Base-by-base conservation (phyloP, 2,797 vertebrate species). In the Gymnothorax javanicus region DNA sequence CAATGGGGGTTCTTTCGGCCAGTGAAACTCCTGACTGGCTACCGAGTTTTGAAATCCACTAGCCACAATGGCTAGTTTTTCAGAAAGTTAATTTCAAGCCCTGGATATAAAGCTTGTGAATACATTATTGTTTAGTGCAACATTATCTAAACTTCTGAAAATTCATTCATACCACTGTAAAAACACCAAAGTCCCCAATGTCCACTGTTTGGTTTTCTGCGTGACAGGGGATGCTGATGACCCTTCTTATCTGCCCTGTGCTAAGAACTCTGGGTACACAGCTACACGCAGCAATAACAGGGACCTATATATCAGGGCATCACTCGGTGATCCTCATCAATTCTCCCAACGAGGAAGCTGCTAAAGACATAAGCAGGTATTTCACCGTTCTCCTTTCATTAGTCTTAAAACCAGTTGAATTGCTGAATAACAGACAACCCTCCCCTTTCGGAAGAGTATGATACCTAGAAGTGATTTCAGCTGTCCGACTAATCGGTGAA, bases 281-380 rank as follows among this genome's bases (percentile, higher is more conserved):
- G 71, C 91, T 98, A 67, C 94, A 95, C 73, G 93, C 97, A 0
- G 89, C 92, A 1, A 0, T 97, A 83, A 97, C 96, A 0, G 96
- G 97, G 88, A 95, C 91, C 92, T 97, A 96, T 3, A 0, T 96
- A 12, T 92, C 97, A 0, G 96, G 97, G 15, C 94, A 95, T 3
- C 94, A 97, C 87, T 98, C 97, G 6, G 69, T 98, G 2, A 92
- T 97, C 83, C 93, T 98, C 52, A 87, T 98, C 94, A 97, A 93
- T 94, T 97, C 96, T 81, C 97, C 97, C 91, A 97, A 96, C 0
- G 96, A 98, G 89, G 95, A 97, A 88, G 89, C 93, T 27, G 98
- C 97, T 89, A 96, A 90, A 93, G 96, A 97, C 83, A 95, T 98
- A 12, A 96, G 95, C 92, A 98, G 97, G 97, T 98, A 96, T 82